Evolutionary conservation across 2,888 invertebrate species (phyloP), one percentile per base, ranked within the genome.

Genomic region (Agonopterix subpropinquella): DNA sequence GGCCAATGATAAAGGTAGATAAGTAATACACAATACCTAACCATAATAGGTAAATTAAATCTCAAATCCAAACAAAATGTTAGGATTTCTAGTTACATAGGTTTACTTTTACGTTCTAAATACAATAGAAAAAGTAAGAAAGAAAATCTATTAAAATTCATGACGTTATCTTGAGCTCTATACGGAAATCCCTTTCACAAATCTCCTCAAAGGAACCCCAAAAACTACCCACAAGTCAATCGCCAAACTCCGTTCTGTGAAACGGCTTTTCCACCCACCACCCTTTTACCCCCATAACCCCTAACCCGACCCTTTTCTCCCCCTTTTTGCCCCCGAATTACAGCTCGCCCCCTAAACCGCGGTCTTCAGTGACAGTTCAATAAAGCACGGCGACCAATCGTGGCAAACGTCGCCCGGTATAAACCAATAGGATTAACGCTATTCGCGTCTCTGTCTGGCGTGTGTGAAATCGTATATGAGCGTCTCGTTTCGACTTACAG

Each of bases 381-480:
- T 87, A 87, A 81, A 82, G 82, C 85, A 85, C 75, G 62, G 71
- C 82, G 82, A 87, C 88, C 88, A 88, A 88, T 88, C 85, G 76
- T 70, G 77, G 86, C 87, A 88, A 88, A 88, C 84, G 84, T 88
- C 88, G 88, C 75, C 78, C 65, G 70, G 80, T 87, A 83, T 88
- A 88, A 87, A 86, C 88, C 88, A 88, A 87, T 87, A 85, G 88
- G 88, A 88, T 88, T 88, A 88, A 80, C 87, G 81, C 71, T 80
- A 67, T 65, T 39, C 52, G 54, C 54, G 61, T 80, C 82, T 70
- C 76, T 58, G 56, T 82, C 70, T 52, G 36, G 47, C 70, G 1
- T 41, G 1, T 0, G 1, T 9, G 36, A 41, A 42, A 41, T 49
- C 48, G 47, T 28, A 66, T 83, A 52, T 53, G 13, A 36, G 44